Conservation (phyloP, 2,888 invertebrate species). For the Acanthosepion lycidas region DNA sequence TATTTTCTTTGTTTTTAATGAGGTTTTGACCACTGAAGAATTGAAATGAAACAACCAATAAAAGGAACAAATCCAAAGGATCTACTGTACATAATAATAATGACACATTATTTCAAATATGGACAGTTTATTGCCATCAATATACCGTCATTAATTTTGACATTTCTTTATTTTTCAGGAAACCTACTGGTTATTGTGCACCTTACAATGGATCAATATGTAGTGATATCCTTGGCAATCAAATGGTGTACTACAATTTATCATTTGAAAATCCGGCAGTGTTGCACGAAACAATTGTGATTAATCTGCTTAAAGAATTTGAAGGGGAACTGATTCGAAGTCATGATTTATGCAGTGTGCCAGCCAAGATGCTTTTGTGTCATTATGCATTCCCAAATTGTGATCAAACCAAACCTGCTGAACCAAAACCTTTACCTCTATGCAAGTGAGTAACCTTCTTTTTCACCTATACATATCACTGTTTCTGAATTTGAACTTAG, state of each 20-base stretch:
- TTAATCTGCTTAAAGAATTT: slow-evolving; percentile 59
- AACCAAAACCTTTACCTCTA: slow-evolving; percentile 55
- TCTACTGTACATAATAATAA: too few species aligned
- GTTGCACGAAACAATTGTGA: slow-evolving; percentile 58
- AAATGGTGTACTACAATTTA: slow-evolving; percentile 57
- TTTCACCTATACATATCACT: neutral
- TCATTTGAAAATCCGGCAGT: slow-evolving; percentile 53
- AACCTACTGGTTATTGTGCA: slow-evolving; percentile 55
- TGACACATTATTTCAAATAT: too few species aligned
- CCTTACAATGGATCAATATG: slow-evolving; percentile 66
- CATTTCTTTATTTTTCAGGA: slow-evolving; percentile 55
- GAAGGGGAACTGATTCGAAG: slow-evolving; percentile 51
- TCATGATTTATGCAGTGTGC: slow-evolving; percentile 75
- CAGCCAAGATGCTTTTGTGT: slow-evolving; percentile 92
- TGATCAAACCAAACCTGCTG: slow-evolving; percentile 52
- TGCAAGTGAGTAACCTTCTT: slow-evolving; percentile 60
- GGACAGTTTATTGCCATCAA: neutral
- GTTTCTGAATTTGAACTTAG: neutral
- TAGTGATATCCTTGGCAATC: slow-evolving; percentile 56
- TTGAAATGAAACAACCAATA: too few species aligned
- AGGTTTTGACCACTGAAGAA: too few species aligned
- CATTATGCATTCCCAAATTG: slow-evolving; percentile 94
- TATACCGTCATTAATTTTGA: neutral
- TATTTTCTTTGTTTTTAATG: too few species aligned
- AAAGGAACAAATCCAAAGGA: too few species aligned